These are phyloP conservation scores for Pachyrhynchus sulphureomaculatus DNA, from an alignment of 1,140 invertebrate genomes.

Conservation along the genomic window DNA sequence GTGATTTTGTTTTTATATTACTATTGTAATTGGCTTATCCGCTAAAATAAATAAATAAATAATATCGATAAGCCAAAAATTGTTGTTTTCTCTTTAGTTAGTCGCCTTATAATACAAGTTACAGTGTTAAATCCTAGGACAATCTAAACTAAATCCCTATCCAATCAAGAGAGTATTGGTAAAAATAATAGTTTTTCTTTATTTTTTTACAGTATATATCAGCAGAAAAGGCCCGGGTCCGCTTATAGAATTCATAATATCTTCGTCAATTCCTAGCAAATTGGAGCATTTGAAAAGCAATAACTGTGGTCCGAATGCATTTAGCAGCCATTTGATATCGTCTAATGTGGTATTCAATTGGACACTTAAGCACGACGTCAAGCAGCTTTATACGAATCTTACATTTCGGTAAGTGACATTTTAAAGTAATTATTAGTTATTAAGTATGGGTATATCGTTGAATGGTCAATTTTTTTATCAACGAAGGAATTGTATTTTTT, in stretches of 20 bases:
- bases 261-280: slow-evolving; percentile 12
- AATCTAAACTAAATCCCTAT: too few relatives aligned
- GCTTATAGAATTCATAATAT: not conserved
- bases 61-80: too few relatives aligned
- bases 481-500: too few relatives aligned
- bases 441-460: not conserved
- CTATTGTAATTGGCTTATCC: too few relatives aligned
- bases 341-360: slow-evolving; percentile 2
- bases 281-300: not conserved
- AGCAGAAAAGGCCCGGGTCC: not conserved
- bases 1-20: too few relatives aligned
- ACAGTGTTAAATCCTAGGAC: too few relatives aligned
- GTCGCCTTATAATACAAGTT: too few relatives aligned
- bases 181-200: too few relatives aligned
- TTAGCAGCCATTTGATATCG: not conserved
- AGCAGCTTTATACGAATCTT: not conserved
- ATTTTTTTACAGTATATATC: slow-evolving; percentile 21
- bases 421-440: too few relatives aligned
- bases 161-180: too few relatives aligned
- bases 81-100: too few relatives aligned
- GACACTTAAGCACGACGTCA: slow-evolving; percentile 1
- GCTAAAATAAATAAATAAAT: too few relatives aligned
- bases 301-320: slow-evolving; percentile 2
- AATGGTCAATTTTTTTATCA: not conserved
- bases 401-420: slow-evolving; percentile 8